Base-by-base conservation (phyloP, 1,140 invertebrate genomes). In the Orius insidiosus region DNA sequence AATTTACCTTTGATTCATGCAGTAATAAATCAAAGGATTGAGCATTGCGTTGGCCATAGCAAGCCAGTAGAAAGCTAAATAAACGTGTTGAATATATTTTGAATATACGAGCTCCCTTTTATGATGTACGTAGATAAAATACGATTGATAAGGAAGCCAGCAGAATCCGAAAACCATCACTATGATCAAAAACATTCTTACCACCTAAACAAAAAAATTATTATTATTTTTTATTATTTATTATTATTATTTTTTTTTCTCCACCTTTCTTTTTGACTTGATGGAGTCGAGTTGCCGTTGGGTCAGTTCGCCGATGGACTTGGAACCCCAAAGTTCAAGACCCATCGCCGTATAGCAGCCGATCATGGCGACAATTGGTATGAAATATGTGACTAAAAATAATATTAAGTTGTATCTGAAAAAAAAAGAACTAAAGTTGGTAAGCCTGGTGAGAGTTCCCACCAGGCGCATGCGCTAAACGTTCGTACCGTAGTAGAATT, bases 41-140 rank as follows among this genome's bases (percentile, higher is more conserved):
- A 87, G 81, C 78, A 87, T 86, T 1, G 84, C 80, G 55, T 87
- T 89, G 2, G 81, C 78, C 87, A 92, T 92, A 2, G 87, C 87
- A 10, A 92, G 65, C 81, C 84, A 92, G 56, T 90, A 92, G 60
- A 89, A 88, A 4, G 71, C 71, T 6, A 92, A 63, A 61, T 80
- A 84, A 34, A 88, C 65, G 52, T 86, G 81, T 57, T 85, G 82
- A 1, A 85, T 75, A 56, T 83, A 82, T 48, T 70, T 71, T 47
- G 68, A 74, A 55, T 76, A 75, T 14, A 77, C 62, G n/a, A 85
- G 68, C 7, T 73, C 69, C 7, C 72, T 73, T 60, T 86, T 69
- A 40, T 50, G 43, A 60, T 84, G 81, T 0, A 74, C 72, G 63
- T 85, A 84, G 58, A 87, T 82, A 66, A 84, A 90, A 62, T 84